Evolutionary conservation across 2,888 invertebrate species (phyloP), one percentile per base, ranked within the genome.

Genomic region (Platycnemis pennipes): DNA sequence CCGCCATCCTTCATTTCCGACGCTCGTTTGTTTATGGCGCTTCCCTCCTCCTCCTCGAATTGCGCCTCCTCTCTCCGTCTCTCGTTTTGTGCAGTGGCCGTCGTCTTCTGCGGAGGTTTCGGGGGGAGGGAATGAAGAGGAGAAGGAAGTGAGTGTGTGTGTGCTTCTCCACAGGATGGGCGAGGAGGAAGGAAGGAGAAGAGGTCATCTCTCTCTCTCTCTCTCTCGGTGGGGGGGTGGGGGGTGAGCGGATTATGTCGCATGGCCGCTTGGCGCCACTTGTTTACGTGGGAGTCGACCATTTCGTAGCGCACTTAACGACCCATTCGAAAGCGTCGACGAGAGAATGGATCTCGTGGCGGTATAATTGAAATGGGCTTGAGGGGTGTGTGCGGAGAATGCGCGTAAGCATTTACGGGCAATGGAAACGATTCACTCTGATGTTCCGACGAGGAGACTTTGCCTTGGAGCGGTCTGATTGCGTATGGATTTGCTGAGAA

Each of bases 1-100:
- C 77, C 77, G 77, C 77, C 77, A 37, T 37, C 37, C 37, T 37
- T 77, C 77, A 77, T 77, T 77, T 77, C 77, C 77, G 77, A 77
- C 16, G 77, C 37, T 77, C 77, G 77, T 37, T 77, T 77, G 77
- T 77, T 77, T n/a, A 37, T 37, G 37, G 7, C 77, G 77, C 69
- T n/a, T 49, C 77, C 11, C 11, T 37, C 77, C 77, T 37, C 49
- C 1, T 19, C 49, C 11, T 19, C 49, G 13, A 16, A 11, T 49
- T 49, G 13, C 49, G 11, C 49, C 49, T 3, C 49, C 49, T 49
- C 49, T 3, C 19, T 19, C 49, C 4, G 13, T 49, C 49, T 49
- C 49, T 19, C 49, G 49, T 49, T 49, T 19, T 19, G 0, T 49
- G 3, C 49, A 3, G 49, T 49, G 49, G 49, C 49, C 49, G 19